phyloP scores from a whole-genome alignment of 1,140 invertebrate genomes.

The Meloidogyne exigua region DNA sequence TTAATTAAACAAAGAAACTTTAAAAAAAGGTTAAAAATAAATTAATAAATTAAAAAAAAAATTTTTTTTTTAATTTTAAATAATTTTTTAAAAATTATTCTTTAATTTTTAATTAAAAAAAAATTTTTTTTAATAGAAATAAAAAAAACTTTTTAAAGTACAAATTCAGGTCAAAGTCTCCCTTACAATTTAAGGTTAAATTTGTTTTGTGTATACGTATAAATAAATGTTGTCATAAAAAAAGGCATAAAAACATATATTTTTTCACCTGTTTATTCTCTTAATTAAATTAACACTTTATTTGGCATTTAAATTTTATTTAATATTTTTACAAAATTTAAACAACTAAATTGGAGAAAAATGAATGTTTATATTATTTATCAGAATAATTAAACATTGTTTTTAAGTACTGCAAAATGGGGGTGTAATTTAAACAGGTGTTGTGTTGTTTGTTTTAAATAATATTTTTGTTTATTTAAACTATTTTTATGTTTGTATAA shows the following conservation, averaged over 20 bases:
- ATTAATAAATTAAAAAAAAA: too few relatives aligned
- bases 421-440: background rate
- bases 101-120: too few relatives aligned
- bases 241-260: background rate
- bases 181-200: background rate
- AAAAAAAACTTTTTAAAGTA: background rate
- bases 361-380: background rate
- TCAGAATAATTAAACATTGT: background rate
- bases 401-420: background rate
- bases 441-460: background rate
- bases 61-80: too few relatives aligned
- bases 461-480: conserved; percentile 2
- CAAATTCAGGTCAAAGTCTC: background rate
- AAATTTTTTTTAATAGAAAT: too few relatives aligned
- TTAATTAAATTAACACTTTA: background rate
- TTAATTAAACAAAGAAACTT: too few relatives aligned
- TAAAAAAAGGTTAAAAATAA: too few relatives aligned
- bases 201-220: background rate
- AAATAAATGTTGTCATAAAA: too few relatives aligned
- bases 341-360: too few relatives aligned
- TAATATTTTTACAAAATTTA: background rate
- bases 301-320: background rate
- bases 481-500: background rate
- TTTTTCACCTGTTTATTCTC: background rate
- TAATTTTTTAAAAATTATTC: too few relatives aligned